Conservation (phyloP, 2,888 invertebrate species). For the Itoplectis maculator region DNA sequence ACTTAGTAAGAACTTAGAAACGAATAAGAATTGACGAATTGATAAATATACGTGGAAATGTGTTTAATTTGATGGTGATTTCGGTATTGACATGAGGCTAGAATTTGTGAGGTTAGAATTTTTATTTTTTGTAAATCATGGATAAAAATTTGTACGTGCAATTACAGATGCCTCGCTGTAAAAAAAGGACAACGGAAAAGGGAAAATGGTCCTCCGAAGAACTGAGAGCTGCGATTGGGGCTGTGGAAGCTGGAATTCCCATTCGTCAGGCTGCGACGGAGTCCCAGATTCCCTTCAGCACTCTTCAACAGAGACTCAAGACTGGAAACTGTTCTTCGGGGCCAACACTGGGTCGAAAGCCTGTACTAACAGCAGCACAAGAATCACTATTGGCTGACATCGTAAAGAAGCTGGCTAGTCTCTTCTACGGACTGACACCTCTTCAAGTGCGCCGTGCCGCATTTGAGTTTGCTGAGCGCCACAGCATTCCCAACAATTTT, state of each 20-base stretch:
- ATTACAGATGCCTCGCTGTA: neutral
- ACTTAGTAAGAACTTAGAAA: neutral
- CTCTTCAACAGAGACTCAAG: neutral
- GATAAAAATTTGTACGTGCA: neutral
- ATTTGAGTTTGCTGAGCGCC: too few species aligned
- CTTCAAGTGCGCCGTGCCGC: too few species aligned
- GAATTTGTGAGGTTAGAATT: neutral
- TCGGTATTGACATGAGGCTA: neutral
- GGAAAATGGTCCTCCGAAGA: slow-evolving; percentile 13
- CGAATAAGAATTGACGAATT: neutral
- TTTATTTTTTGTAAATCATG: neutral
- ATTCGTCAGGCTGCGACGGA: neutral
- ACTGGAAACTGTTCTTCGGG: neutral
- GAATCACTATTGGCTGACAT: neutral
- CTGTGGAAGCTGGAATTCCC: slow-evolving; percentile 1
- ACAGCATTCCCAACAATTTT: too few species aligned
- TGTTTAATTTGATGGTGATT: neutral
- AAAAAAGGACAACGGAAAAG: neutral
- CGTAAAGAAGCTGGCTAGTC: neutral
- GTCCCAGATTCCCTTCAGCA: slow-evolving; percentile 1
- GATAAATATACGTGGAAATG: neutral
- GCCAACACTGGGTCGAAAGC: neutral
- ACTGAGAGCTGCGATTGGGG: slow-evolving; percentile 1
- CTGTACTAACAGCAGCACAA: neutral
- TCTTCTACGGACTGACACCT: neutral